Percentiles rank a stretch among this genome's conserved stretches.
These are phyloP conservation scores for Bilobella aurantiaca DNA, from an alignment of 1,140 invertebrate species.

Conservation along the genomic window DNA sequence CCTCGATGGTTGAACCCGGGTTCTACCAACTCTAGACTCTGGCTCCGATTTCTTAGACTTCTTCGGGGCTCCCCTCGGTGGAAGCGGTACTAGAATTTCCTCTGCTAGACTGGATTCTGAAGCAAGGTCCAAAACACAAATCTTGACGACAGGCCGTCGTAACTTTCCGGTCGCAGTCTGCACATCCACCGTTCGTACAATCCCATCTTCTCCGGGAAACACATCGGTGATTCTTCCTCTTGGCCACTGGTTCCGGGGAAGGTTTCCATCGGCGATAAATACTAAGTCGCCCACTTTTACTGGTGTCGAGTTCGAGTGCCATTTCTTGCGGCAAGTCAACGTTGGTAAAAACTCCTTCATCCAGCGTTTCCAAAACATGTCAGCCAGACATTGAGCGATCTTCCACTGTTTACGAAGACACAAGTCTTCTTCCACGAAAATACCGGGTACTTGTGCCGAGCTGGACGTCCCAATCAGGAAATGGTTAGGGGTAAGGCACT, in stretches of 20 bases:
- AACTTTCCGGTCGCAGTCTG: background rate
- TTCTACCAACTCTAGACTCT: too few species aligned
- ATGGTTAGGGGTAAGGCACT: too few species aligned
- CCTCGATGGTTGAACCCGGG: too few species aligned
- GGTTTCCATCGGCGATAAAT: conserved; percentile 13
- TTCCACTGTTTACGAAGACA: too few species aligned
- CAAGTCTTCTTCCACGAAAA: too few species aligned
- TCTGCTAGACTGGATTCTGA: too few species aligned
- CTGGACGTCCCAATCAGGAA: too few species aligned
- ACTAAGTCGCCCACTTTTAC: background rate
- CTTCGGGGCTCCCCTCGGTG: too few species aligned
- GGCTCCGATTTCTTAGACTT: too few species aligned
- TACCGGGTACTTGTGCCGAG: too few species aligned
- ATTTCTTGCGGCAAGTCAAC: background rate
- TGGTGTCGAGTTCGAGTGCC: background rate
- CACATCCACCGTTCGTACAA: conserved; percentile 4
- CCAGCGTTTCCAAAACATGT: conserved; percentile 7
- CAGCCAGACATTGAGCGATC: background rate
- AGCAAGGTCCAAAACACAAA: too few species aligned
- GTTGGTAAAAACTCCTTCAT: conserved; percentile 5
- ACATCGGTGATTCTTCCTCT: conserved; percentile 9
- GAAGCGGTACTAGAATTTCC: too few species aligned
- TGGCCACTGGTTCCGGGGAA: conserved; percentile 19
- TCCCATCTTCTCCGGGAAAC: background rate
- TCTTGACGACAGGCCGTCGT: conserved; percentile 5